Conservation (phyloP, 2,888 invertebrate genomes). For the Nomada ferruginata region DNA sequence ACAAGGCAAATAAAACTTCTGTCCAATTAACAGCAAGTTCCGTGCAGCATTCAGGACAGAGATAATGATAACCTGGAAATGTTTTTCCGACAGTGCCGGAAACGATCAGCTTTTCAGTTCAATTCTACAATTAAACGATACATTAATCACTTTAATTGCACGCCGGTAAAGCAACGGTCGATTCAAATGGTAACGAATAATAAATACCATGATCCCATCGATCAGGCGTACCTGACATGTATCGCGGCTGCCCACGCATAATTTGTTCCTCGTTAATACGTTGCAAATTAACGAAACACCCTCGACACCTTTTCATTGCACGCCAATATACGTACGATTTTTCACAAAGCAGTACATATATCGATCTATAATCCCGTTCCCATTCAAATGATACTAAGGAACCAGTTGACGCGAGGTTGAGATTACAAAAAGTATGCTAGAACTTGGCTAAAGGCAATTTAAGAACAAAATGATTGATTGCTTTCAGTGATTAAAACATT, state of each 20-base stretch:
- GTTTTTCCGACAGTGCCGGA: slow-evolving; percentile 30
- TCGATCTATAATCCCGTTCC: too few species aligned
- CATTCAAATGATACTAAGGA: too few species aligned
- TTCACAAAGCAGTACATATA: too few species aligned
- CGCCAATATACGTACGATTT: too few species aligned
- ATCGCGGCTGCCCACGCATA: slow-evolving; percentile 37
- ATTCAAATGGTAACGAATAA: slow-evolving; percentile 68
- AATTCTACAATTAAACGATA: slow-evolving; percentile 54
- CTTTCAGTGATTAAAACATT: too few species aligned
- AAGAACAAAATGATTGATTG: too few species aligned
- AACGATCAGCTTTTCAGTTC: slow-evolving; percentile 3
- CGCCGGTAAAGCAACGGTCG: slow-evolving; percentile 46
- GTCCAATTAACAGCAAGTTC: background rate
- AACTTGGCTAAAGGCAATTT: too few species aligned
- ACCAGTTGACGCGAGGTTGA: too few species aligned
- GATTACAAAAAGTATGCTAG: too few species aligned
- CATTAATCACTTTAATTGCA: slow-evolving; percentile 74
- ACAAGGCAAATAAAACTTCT: background rate
- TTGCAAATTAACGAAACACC: slow-evolving; percentile 54
- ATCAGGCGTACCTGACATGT: slow-evolving; percentile 58
- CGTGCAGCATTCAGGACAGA: background rate
- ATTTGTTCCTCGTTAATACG: slow-evolving; percentile 62
- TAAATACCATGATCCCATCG: slow-evolving; percentile 69
- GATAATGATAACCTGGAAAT: slow-evolving; percentile 27
- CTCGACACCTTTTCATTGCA: background rate